Evolutionary conservation across 2,113 vertebrate species (phyloP).

Genomic region (Excalfactoria chinensis): DNA sequence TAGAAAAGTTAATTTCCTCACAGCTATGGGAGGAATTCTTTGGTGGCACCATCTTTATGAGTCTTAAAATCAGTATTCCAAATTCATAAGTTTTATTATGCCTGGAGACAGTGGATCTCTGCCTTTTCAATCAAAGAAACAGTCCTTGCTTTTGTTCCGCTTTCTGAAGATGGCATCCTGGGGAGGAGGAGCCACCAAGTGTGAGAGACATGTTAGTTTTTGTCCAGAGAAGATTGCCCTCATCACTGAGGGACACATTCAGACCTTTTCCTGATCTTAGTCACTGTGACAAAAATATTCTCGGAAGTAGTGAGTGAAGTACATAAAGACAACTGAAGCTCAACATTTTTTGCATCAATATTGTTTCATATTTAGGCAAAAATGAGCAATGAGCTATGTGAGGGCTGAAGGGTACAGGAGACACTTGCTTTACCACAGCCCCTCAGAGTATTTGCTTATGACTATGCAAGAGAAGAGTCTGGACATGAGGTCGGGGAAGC

Average conservation of each 20-base stretch:
- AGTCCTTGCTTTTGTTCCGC: neutral
- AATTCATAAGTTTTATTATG: neutral
- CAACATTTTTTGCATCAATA: neutral
- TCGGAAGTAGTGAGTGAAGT: neutral
- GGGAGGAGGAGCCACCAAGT: fast-evolving
- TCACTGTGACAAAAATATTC: neutral
- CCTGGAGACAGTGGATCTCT: neutral
- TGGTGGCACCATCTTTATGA: neutral
- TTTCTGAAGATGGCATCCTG: neutral
- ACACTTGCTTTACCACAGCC: neutral
- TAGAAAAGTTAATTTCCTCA: neutral
- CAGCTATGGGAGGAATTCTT: neutral
- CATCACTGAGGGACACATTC: neutral
- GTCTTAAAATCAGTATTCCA: neutral
- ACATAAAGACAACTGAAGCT: neutral
- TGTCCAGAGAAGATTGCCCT: neutral
- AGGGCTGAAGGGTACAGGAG: neutral
- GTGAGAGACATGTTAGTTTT: neutral
- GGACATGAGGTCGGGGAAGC: neutral
- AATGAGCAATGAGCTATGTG: neutral
- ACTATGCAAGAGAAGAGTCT: neutral
- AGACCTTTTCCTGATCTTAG: neutral
- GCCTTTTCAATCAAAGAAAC: neutral
- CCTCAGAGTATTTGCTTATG: neutral
- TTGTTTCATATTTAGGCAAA: neutral